These are phyloP conservation scores for Pseudochaenichthys georgianus DNA, from an alignment of 2,797 vertebrate genomes.

Conservation along the genomic window DNA sequence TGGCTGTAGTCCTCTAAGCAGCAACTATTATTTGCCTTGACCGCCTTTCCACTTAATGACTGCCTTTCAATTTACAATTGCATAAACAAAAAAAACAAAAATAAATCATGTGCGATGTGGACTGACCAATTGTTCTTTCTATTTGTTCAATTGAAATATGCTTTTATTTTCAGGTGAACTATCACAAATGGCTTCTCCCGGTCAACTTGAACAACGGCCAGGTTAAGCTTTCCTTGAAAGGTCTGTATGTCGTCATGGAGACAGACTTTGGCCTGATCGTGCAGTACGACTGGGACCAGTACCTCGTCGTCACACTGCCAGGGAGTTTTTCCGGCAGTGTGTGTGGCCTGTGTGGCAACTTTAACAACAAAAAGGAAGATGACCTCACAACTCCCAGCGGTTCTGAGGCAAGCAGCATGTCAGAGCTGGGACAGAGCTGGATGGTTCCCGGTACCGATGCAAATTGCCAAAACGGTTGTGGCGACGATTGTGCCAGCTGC, in stretches of 20 bases:
- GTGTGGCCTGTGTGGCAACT: slow-evolving; percentile 88
- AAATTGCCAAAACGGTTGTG: slow-evolving; percentile 74
- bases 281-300: slow-evolving; percentile 83
- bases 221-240: slow-evolving; percentile 79
- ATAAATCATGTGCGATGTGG: neutral
- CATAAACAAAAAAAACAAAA: neutral
- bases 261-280: slow-evolving; percentile 82
- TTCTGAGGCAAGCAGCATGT: neutral
- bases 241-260: slow-evolving; percentile 66
- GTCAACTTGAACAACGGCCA: slow-evolving; percentile 70
- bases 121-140: neutral
- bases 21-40: neutral
- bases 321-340: slow-evolving; percentile 64
- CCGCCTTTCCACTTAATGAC: no score
- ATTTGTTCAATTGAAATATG: neutral
- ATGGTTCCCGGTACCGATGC: slow-evolving; percentile 57
- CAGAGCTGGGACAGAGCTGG: slow-evolving; percentile 80
- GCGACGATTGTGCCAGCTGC: slow-evolving; percentile 61
- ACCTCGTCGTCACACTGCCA: slow-evolving; percentile 77
- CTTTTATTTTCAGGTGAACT: slow-evolving; percentile 40
- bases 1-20: no score
- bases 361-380: slow-evolving; percentile 72
- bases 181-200: slow-evolving; percentile 75
- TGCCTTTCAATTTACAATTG: neutral
- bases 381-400: slow-evolving; percentile 62